Base-by-base conservation (phyloP, 2,113 vertebrate genomes). In the Eclectus roratus region DNA sequence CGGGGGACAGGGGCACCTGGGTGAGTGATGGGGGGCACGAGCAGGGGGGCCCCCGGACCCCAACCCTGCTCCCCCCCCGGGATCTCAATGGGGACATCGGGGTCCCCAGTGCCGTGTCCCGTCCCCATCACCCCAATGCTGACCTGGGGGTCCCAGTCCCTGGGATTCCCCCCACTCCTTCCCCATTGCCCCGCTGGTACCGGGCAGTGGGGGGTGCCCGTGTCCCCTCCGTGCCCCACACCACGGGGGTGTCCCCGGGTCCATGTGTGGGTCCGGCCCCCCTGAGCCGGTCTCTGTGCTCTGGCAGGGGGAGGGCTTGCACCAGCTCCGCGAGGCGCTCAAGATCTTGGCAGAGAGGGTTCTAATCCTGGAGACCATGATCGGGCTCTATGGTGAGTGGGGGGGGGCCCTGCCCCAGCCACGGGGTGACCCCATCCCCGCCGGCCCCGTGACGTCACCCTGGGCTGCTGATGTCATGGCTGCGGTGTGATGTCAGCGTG, bases 301-400 rank as follows among this genome's bases (percentile, higher is more conserved):
- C 11, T 99, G 97, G 89, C 99, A 99, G 99, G 99, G 99, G 98
- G 99, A 99, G 98, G 99, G 99, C 93, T 99, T 99, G 98, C 99
- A 99, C 98, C 99, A 99, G 98, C 99, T 99, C 98, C 99, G 99
- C 92, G 99, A 99, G 98, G 99, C 99, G 74, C 99, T 99, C 98
- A 99, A 99, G 99, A 99, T 99, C 98, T 99, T 99, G 99, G 99
- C 99, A 33, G 99, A 99, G 98, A 99, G 99, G 99, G 99, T 99
- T 99, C 99, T 99, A 99, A 99, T 99, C 99, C 99, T 99, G 98
- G 99, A 99, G 98, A 99, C 99, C 98, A 99, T 99, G 99, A 99
- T 99, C 98, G 99, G 99, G 99, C 99, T 99, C 97, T 99, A 99
- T 96, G 99, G 99, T 99, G 99, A 99, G 99, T 99, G 97, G 85